Conservation (phyloP, 2,888 invertebrate genomes). For the Cartodere bifasciata region DNA sequence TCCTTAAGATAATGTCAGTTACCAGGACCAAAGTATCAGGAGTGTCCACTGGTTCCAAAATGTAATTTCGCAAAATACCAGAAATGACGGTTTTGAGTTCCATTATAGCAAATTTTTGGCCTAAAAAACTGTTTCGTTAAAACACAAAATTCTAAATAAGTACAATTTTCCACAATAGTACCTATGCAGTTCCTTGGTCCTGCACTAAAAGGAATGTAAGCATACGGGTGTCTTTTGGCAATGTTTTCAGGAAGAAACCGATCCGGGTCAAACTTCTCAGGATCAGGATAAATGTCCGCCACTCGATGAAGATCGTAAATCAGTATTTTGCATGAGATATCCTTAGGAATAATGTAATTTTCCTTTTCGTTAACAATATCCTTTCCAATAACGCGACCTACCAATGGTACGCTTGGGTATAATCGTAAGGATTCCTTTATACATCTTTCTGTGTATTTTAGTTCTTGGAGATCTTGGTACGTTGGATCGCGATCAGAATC, state of each 20-base stretch:
- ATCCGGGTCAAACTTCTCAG: no score
- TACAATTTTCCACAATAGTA: no score
- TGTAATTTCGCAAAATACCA: constrained; percentile 17
- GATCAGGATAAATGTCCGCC: background rate
- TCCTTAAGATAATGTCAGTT: no score
- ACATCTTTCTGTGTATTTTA: constrained; percentile 49
- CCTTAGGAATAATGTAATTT: background rate
- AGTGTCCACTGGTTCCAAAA: constrained; percentile 16
- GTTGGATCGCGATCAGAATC: constrained; percentile 29
- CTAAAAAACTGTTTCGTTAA: no score
- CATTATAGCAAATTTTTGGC: constrained; percentile 20
- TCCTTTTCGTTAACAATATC: background rate
- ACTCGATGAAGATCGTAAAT: constrained; percentile 1
- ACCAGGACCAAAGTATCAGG: no score
- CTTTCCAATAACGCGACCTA: constrained; percentile 31
- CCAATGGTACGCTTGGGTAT: constrained; percentile 46
- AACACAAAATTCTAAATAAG: no score
- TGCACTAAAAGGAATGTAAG: no score
- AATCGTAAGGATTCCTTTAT: constrained; percentile 48
- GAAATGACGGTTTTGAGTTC: constrained; percentile 18
- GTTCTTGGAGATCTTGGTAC: constrained; percentile 41
- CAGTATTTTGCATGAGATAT: background rate
- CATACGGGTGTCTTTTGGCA: no score
- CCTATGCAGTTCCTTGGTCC: no score
- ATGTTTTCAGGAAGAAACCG: no score